Base-by-base conservation (phyloP, 2,888 invertebrate genomes). In the Itoplectis maculator region DNA sequence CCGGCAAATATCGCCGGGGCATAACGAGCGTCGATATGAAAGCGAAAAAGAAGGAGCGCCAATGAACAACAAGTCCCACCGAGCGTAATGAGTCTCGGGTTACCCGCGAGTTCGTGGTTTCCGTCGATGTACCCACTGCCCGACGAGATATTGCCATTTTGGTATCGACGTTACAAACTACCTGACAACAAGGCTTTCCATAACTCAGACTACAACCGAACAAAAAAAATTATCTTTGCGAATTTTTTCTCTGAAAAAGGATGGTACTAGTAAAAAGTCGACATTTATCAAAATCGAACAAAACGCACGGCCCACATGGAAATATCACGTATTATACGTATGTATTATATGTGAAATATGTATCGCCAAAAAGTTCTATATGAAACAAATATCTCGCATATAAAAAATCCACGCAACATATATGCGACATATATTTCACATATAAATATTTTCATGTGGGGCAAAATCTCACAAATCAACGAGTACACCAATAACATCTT, bases 211-310 rank as follows among this genome's bases (percentile, higher is more conserved):
- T 23, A n/a, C 18, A 20, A 51, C 1, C 6, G 7, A 8, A 29
- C 29, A 5, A 51, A 51, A 18, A 51, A 18, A 1, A 3, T 4
- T 15, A n/a, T n/a, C 4, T 23, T n/a, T n/a, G n/a, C 51, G 23
- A 51, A 51, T 9, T 2, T 11, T 20, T 51, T 18, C 9, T 20
- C 11, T 11, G 2, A 6, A 11, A n/a, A n/a, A n/a, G 11, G 23
- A 29, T 54, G 11, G 23, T 11, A 23, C 54, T 11, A 20, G 8
- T 20, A 51, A 29, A 54, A 59, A 77, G 59, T 56, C 51, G 76
- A 54, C 63, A n/a, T n/a, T n/a, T n/a, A n/a, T n/a, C n/a, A n/a
- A n/a, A n/a, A n/a, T n/a, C n/a, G n/a, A n/a, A n/a, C n/a, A n/a
- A n/a, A n/a, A n/a, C n/a, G n/a, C n/a, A n/a, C n/a, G n/a, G n/a